phyloP scores from a whole-genome alignment of 2,797 vertebrate species.

The Cynopterus sphinx region DNA sequence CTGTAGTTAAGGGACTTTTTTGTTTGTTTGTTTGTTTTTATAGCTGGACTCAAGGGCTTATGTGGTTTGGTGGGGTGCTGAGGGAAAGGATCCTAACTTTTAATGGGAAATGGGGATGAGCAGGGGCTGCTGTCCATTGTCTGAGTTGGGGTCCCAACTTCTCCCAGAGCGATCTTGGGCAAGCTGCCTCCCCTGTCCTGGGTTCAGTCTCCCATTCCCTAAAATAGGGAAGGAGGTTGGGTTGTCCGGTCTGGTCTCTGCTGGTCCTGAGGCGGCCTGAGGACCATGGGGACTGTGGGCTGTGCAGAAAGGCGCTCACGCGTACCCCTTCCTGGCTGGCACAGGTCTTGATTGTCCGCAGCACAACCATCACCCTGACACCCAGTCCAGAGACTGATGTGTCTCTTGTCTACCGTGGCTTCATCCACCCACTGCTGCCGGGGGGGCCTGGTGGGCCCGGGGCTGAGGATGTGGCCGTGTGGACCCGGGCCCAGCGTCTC shows the following conservation, averaged over 20 bases:
- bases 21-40: background rate
- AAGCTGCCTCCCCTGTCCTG: background rate
- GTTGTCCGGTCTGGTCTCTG: background rate
- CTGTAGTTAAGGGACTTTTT: background rate
- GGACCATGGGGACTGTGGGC: background rate
- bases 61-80: background rate
- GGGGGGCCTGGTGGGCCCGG: conserved; percentile 84
- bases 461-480: conserved; percentile 90
- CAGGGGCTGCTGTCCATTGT: background rate
- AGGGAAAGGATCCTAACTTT: background rate
- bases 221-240: background rate
- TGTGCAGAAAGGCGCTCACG: background rate
- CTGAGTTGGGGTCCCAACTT: background rate
- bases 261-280: background rate
- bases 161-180: background rate
- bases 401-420: conserved; percentile 94
- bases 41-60: background rate
- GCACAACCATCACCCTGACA: conserved; percentile 92
- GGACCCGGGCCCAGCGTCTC: conserved; percentile 94
- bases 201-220: background rate
- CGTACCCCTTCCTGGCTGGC: background rate
- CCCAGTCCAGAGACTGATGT: conserved; percentile 94
- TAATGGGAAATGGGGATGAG: background rate
- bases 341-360: conserved; percentile 94
- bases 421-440: conserved; percentile 92